Percentiles rank a stretch among this genome's conserved stretches.
These are phyloP conservation scores for Turritopsis rubra DNA, from an alignment of 30 jellyfish, hydroid and myxozoan species.

Conservation along the genomic window DNA sequence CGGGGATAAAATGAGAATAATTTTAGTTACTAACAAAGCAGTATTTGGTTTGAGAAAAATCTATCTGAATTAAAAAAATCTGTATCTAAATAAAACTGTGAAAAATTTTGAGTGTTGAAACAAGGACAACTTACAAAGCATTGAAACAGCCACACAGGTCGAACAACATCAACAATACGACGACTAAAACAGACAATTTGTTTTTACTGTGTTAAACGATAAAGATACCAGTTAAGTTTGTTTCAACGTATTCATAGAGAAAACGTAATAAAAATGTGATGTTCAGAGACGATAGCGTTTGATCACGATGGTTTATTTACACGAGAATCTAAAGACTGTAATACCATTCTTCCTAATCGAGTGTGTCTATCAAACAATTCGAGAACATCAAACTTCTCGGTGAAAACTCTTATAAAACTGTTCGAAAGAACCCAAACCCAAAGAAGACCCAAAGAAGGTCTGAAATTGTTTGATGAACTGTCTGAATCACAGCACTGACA, in stretches of 20 bases:
- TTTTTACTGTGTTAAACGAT: background rate
- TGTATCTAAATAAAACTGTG: background rate
- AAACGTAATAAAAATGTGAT: no score
- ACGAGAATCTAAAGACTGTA: no score
- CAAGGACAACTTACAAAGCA: conserved; percentile 49
- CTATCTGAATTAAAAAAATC: background rate
- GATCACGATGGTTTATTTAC: no score
- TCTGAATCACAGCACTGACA: background rate
- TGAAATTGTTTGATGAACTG: background rate
- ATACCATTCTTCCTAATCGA: no score
- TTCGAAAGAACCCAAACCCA: no score
- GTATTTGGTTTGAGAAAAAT: background rate
- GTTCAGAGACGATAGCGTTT: no score
- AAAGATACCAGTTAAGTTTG: background rate
- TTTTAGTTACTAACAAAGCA: background rate
- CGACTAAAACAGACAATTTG: conserved; percentile 34
- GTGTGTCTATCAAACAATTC: no score
- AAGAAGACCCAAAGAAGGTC: no score
- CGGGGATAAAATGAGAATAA: no score
- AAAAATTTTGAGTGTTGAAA: background rate
- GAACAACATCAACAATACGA: conserved; percentile 58
- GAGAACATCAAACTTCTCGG: no score
- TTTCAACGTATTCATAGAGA: no score
- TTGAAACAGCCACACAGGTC: conserved; percentile 59
- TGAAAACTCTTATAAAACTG: no score